Evolutionary conservation across 1,140 invertebrate genomes (phyloP).

Genomic region (Lasioglossum albipes): DNA sequence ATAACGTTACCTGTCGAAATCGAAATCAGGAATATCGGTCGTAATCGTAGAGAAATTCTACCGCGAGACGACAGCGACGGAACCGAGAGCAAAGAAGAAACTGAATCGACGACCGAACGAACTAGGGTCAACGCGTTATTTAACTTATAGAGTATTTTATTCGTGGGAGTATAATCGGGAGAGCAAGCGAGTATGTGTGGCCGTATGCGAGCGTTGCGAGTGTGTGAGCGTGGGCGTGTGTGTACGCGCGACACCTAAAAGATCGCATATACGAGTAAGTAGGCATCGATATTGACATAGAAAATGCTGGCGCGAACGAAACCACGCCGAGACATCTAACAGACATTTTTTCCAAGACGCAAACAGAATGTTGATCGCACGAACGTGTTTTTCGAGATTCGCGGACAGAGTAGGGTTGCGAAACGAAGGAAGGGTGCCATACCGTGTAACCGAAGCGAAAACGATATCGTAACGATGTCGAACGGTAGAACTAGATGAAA

Average conservation of each 20-base stretch:
- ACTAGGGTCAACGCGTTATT: conserved; percentile 32
- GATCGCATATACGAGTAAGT: neutral
- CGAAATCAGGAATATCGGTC: too few species aligned
- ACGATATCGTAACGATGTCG: neutral
- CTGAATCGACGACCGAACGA: neutral
- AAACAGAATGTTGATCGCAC: too few species aligned
- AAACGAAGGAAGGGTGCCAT: too few species aligned
- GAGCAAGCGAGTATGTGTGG: neutral
- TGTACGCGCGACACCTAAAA: too few species aligned
- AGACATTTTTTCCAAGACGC: neutral
- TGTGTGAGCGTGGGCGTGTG: neutral
- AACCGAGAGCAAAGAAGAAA: neutral
- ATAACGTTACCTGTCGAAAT: too few species aligned
- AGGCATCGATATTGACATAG: conserved; percentile 1
- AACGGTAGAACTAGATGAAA: neutral
- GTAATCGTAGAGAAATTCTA: too few species aligned
- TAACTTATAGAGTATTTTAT: conserved; percentile 61
- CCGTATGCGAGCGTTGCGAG: neutral
- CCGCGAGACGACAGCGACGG: neutral
- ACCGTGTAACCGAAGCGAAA: too few species aligned
- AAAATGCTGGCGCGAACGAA: neutral
- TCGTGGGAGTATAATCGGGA: conserved; percentile 14
- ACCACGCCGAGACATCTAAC: neutral
- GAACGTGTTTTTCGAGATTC: neutral
- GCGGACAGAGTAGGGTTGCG: neutral